Percentiles rank a stretch among this genome's conserved stretches.
phyloP scores from a whole-genome alignment of 1,140 invertebrate species.

The Drosophila repleta region DNA sequence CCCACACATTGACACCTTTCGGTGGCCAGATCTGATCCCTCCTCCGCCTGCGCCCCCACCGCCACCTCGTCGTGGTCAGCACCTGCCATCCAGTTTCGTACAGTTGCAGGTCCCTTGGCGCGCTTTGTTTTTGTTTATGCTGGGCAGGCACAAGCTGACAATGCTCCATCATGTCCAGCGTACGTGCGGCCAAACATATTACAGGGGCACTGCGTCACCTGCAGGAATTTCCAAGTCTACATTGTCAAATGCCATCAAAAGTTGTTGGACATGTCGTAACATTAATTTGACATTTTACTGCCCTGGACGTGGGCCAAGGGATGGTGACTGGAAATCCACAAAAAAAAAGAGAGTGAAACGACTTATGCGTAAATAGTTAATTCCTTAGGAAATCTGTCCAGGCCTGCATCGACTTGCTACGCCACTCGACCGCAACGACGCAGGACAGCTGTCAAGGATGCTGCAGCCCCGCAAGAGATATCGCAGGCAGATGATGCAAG shows the following conservation, averaged over 20 bases:
- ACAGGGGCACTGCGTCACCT: constrained; percentile 77
- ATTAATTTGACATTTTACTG: constrained; percentile 82
- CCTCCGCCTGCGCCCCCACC: background rate
- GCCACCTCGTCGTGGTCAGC: no score
- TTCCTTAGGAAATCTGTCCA: constrained; percentile 66
- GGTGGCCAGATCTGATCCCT: constrained; percentile 19
- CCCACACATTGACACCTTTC: constrained; percentile 77
- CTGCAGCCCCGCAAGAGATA: constrained; percentile 27
- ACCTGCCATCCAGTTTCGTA: constrained; percentile 21
- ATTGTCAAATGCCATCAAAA: constrained; percentile 79
- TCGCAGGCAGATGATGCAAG: constrained; percentile 62
- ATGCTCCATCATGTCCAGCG: constrained; percentile 64
- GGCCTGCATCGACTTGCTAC: background rate
- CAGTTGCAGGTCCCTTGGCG: constrained; percentile 68
- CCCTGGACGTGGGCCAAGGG: constrained; percentile 32
- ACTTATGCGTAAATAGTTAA: constrained; percentile 49
- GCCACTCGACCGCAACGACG: constrained; percentile 52
- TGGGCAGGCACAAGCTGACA: constrained; percentile 73
- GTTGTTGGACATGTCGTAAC: constrained; percentile 79
- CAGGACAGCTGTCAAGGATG: constrained; percentile 70
- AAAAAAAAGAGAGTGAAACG: constrained; percentile 5
- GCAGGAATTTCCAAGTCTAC: constrained; percentile 77
- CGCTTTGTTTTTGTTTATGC: constrained; percentile 75
- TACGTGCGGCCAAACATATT: constrained; percentile 80
- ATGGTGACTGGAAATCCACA: background rate